phyloP scores from a whole-genome alignment of 2,797 vertebrate species.

The Ciconia nigra region DNA sequence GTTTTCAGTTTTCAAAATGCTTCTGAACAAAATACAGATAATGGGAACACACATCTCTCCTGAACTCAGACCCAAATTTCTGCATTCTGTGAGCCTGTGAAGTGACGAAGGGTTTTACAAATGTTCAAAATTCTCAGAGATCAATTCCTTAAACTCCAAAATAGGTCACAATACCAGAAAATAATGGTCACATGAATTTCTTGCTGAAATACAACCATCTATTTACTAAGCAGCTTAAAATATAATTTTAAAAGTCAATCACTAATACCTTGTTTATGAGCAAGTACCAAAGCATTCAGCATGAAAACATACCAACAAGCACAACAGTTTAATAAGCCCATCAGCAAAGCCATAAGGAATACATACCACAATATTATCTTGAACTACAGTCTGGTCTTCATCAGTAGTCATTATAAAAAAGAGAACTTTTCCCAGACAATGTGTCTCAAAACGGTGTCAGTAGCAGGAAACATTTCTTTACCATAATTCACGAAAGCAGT shows the following conservation, averaged over 20 bases:
- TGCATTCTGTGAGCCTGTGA: neutral
- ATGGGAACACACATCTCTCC: neutral
- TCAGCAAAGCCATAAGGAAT: neutral
- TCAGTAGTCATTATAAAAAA: neutral
- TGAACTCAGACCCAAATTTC: neutral
- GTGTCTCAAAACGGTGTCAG: neutral
- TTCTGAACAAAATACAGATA: neutral
- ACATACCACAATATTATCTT: neutral
- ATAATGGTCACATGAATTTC: neutral
- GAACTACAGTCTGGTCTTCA: neutral
- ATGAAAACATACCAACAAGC: neutral
- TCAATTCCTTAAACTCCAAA: neutral
- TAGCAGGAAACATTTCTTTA: neutral
- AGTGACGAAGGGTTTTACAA: neutral
- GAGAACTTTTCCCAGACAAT: neutral
- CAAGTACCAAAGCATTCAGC: neutral
- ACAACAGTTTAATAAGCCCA: neutral
- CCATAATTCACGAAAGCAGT: neutral
- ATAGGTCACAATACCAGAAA: neutral
- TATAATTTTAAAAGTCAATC: neutral
- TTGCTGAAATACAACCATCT: neutral
- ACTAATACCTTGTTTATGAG: neutral
- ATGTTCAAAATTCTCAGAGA: neutral
- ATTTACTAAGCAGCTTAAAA: neutral
- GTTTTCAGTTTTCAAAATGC: neutral